Conservation (phyloP, 2,888 invertebrate genomes). For the Meandrusa payeni region DNA sequence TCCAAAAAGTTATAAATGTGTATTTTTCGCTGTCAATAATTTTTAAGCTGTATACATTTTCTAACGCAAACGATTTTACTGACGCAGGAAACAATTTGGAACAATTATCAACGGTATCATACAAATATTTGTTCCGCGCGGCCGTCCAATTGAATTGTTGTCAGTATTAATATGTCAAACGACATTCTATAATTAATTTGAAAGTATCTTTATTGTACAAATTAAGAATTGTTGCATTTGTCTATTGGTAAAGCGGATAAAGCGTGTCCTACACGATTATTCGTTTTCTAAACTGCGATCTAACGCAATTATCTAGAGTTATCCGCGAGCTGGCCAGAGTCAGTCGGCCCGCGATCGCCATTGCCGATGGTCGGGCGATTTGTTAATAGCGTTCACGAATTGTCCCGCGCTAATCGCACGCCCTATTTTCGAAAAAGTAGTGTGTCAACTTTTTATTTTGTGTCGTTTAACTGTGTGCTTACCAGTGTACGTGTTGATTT, state of each 20-base stretch:
- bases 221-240: slow-evolving; percentile 29
- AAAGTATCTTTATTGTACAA: slow-evolving; percentile 27
- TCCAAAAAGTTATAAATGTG: too few species aligned
- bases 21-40: too few species aligned
- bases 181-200: slow-evolving; percentile 17
- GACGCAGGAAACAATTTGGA: too few species aligned
- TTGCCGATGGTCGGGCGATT: slow-evolving; percentile 40
- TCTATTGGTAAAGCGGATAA: slow-evolving; percentile 50
- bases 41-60: too few species aligned
- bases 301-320: slow-evolving; percentile 46
- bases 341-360: slow-evolving; percentile 55
- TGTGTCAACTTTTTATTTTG: slow-evolving; percentile 34
- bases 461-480: slow-evolving; percentile 30
- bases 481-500: slow-evolving; percentile 33
- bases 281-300: slow-evolving; percentile 68
- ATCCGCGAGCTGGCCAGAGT: slow-evolving; percentile 30
- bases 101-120: too few species aligned
- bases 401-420: slow-evolving; percentile 31
- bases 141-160: too few species aligned
- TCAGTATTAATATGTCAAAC: too few species aligned
- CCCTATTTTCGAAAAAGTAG: slow-evolving; percentile 31
- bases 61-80: too few species aligned
- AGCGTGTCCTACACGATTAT: slow-evolving; percentile 63
- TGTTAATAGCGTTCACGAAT: slow-evolving; percentile 12
- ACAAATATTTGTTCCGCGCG: too few species aligned